Conservation (phyloP, 2,888 invertebrate species). For the Clostera curtula region DNA sequence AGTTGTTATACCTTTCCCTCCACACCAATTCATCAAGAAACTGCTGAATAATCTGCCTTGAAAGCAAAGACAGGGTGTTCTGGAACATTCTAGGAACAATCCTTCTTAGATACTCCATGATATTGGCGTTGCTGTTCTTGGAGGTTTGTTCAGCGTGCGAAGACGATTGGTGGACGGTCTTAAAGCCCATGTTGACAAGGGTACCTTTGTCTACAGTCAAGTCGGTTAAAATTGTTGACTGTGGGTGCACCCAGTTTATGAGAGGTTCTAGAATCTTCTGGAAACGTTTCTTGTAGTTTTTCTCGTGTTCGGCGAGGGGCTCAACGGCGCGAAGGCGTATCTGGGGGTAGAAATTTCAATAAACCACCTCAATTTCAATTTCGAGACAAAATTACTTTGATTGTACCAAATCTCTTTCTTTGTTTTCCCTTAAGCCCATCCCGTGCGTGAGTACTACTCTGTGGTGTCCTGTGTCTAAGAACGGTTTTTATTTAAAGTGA, state of each 20-base stretch:
- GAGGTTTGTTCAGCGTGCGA: constrained; percentile 58
- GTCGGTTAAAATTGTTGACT: constrained; percentile 86
- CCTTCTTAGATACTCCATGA: constrained; percentile 90
- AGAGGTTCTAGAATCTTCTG: constrained; percentile 88
- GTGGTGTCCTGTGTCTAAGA: too few relatives aligned
- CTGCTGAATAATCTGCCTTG: constrained; percentile 91
- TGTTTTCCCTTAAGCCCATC: too few relatives aligned
- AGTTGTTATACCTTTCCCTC: constrained; percentile 81
- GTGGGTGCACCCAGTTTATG: constrained; percentile 84
- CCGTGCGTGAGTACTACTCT: too few relatives aligned
- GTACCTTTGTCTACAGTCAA: constrained; percentile 88
- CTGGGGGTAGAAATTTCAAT: constrained; percentile 25
- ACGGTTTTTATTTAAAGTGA: too few relatives aligned
- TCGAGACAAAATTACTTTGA: too few relatives aligned
- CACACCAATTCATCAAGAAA: constrained; percentile 92
- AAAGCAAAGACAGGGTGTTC: constrained; percentile 87
- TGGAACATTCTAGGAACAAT: constrained; percentile 94
- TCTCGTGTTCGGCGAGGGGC: constrained; percentile 84
- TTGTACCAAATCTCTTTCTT: too few relatives aligned
- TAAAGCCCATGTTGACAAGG: constrained; percentile 85
- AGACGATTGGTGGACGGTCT: constrained; percentile 80
- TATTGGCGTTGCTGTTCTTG: constrained; percentile 80
- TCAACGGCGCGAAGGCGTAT: constrained; percentile 88
- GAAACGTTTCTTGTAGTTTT: constrained; percentile 86
- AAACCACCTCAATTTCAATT: not conserved